A percentile compares a stretch with the other conserved stretches of the same genome.
Conservation (phyloP, 2,888 invertebrate genomes). For the Napeogenes sylphis region DNA sequence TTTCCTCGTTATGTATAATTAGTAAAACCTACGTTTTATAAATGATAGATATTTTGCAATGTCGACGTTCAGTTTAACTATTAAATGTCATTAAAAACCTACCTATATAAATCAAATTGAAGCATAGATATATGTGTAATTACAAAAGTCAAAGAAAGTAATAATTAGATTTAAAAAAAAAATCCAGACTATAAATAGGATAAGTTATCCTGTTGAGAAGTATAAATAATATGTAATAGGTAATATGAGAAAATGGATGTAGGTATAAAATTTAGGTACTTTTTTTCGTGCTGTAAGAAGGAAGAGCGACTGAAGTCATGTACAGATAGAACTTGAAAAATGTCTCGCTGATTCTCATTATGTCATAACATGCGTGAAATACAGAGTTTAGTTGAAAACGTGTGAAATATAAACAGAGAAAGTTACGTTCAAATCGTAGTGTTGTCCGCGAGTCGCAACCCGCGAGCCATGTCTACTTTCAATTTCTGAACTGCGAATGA, state of each 20-base stretch:
- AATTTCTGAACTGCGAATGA: conserved; percentile 12
- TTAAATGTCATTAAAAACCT: neutral
- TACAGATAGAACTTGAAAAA: no score
- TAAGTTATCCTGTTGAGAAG: no score
- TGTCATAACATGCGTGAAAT: conserved; percentile 37
- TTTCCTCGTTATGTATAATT: neutral
- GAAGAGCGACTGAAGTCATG: no score
- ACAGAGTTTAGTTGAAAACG: conserved; percentile 54
- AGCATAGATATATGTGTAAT: no score
- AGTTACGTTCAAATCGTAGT: conserved; percentile 32
- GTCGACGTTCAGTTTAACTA: neutral
- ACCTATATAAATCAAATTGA: no score
- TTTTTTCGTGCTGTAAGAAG: no score
- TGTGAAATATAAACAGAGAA: conserved; percentile 68
- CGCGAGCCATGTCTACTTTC: conserved; percentile 9
- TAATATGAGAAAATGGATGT: no score
- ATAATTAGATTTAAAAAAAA: no score
- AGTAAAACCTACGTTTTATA: neutral
- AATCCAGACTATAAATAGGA: no score
- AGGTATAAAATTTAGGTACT: no score
- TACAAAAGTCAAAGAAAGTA: no score
- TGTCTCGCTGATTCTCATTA: conserved; percentile 32
- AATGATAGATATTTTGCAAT: neutral
- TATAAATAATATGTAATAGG: no score
- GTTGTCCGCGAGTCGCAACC: neutral